Conservation (phyloP, 2,113 vertebrate genomes). For the Brachypteracias leptosomus region DNA sequence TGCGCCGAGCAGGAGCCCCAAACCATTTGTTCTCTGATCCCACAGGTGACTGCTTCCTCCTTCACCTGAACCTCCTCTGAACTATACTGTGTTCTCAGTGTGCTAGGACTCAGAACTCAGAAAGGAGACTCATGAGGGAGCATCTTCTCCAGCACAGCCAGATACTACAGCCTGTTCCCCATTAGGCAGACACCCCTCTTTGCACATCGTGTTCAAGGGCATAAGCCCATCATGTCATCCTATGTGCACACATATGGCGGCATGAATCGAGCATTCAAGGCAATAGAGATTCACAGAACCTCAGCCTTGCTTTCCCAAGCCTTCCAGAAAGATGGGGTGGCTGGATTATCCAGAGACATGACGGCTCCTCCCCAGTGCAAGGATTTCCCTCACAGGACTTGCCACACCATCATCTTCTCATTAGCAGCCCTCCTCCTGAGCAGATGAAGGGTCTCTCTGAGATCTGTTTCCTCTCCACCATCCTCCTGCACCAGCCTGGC, state of each 20-base stretch:
- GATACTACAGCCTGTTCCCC: neutral
- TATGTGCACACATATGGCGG: accelerated
- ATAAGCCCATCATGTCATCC: accelerated
- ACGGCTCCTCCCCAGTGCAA: neutral
- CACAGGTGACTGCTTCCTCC: neutral
- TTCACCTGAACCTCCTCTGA: neutral
- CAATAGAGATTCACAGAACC: neutral
- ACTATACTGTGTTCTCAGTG: neutral
- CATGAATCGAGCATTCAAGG: accelerated
- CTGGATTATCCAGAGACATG: neutral
- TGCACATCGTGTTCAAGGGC: accelerated
- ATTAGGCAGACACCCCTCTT: neutral
- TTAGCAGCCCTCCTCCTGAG: neutral
- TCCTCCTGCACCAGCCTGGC: neutral
- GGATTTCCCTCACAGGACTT: neutral
- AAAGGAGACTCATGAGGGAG: neutral
- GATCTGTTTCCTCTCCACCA: neutral
- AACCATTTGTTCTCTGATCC: neutral
- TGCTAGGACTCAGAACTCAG: neutral
- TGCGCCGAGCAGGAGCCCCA: neutral
- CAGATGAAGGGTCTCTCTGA: neutral
- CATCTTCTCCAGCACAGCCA: neutral
- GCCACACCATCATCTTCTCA: neutral
- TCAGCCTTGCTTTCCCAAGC: neutral
- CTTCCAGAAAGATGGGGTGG: neutral